Percentiles rank a stretch among this genome's conserved stretches.
Conservation (phyloP, 1,140 invertebrate genomes). For the Nautilus pompilius region DNA sequence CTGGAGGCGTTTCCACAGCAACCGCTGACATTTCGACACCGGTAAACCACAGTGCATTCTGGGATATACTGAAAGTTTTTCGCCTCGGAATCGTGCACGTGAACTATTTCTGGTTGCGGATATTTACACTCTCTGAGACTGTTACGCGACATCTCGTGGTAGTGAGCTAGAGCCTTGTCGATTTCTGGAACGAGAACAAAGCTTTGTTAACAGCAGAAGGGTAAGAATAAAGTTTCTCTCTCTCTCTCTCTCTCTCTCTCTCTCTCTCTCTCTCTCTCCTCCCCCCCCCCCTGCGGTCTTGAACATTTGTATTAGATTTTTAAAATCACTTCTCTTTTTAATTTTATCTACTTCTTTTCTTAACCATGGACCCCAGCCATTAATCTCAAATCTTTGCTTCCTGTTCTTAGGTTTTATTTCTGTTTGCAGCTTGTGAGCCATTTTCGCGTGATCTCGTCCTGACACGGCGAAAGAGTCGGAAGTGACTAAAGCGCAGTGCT, state of each 20-base stretch:
- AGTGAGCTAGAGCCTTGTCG: conserved; percentile 13
- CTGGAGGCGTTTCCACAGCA: conserved; percentile 10
- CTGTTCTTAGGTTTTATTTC: too few species aligned
- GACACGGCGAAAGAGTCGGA: too few species aligned
- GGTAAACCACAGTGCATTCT: conserved; percentile 17
- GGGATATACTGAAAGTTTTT: conserved; percentile 13
- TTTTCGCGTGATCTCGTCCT: too few species aligned
- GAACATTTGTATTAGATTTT: too few species aligned
- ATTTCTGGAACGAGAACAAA: conserved; percentile 9
- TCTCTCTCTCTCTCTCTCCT: background rate
- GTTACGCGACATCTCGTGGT: conserved; percentile 14
- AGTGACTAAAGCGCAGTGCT: too few species aligned
- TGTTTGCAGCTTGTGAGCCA: too few species aligned
- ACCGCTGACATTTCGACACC: conserved; percentile 21
- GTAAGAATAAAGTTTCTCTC: background rate
- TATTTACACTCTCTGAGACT: conserved; percentile 7
- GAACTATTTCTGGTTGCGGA: conserved; percentile 18
- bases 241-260: background rate
- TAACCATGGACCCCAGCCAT: too few species aligned
- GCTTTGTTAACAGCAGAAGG: too few species aligned
- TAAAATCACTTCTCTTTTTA: too few species aligned
- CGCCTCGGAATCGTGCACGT: conserved; percentile 11
- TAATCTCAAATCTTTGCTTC: too few species aligned
- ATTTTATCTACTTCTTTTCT: too few species aligned
- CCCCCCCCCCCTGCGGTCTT: too few species aligned